Percentiles rank a stretch among this genome's conserved stretches.
Conservation (phyloP, 2,113 vertebrate species). For the Chloropsis hardwickii region DNA sequence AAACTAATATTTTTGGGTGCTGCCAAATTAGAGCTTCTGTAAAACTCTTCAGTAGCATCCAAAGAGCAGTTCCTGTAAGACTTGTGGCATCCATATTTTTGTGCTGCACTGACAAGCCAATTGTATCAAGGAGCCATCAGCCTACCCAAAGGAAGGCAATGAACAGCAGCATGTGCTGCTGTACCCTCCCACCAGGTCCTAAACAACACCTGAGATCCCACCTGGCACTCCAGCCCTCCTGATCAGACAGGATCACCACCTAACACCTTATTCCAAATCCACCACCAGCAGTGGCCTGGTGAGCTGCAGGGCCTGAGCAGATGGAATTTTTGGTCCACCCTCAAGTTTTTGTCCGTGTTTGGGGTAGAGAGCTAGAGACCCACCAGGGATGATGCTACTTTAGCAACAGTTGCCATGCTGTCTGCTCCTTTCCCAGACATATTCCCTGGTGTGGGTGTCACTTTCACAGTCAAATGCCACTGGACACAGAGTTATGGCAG, state of each 20-base stretch:
- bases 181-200: background rate
- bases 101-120: background rate
- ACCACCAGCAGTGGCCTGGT: background rate
- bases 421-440: background rate
- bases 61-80: background rate
- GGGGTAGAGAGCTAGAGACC: background rate
- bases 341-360: background rate
- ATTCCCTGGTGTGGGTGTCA: background rate
- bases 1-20: background rate
- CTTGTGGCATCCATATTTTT: background rate
- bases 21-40: background rate
- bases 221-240: background rate
- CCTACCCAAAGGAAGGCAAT: background rate
- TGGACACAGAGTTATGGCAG: background rate
- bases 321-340: background rate
- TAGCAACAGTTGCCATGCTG: background rate
- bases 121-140: background rate
- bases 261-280: background rate
- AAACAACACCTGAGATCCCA: background rate
- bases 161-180: background rate
- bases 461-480: slow-evolving; percentile 20
- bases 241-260: background rate
- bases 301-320: background rate
- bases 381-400: background rate
- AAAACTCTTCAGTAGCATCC: background rate